Evolutionary conservation across 2,113 vertebrate species (phyloP).

Genomic region (Tringa solitaria): DNA sequence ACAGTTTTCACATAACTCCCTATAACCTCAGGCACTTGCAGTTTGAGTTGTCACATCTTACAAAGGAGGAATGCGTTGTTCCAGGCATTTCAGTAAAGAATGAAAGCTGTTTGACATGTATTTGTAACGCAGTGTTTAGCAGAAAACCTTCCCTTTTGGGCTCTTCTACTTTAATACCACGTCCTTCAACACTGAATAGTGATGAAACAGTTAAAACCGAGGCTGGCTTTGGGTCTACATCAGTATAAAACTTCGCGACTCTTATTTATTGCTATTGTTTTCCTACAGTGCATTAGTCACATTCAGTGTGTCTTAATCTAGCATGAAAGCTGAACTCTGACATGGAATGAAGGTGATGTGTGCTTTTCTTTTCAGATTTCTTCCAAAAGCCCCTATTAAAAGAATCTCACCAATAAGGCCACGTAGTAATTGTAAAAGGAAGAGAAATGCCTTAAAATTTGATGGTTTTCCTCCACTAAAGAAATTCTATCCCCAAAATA

Average conservation of each 20-base stretch:
- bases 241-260: neutral
- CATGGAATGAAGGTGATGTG: neutral
- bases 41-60: neutral
- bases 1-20: neutral
- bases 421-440: neutral
- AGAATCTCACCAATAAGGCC: neutral
- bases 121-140: neutral
- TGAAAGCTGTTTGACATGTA: neutral
- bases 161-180: neutral
- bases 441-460: neutral
- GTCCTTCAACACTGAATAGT: rapidly evolving
- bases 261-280: conserved; percentile 9
- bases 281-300: neutral
- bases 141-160: neutral
- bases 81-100: neutral
- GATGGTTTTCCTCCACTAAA: neutral
- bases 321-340: neutral
- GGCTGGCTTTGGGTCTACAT: neutral
- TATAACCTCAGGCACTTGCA: neutral
- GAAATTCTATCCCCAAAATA: neutral
- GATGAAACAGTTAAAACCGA: neutral
- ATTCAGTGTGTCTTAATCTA: neutral
- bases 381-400: neutral
- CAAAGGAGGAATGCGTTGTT: neutral
- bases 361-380: neutral